phyloP scores from a whole-genome alignment of 2,113 vertebrate genomes.

The Chlorodrepanis virens region DNA sequence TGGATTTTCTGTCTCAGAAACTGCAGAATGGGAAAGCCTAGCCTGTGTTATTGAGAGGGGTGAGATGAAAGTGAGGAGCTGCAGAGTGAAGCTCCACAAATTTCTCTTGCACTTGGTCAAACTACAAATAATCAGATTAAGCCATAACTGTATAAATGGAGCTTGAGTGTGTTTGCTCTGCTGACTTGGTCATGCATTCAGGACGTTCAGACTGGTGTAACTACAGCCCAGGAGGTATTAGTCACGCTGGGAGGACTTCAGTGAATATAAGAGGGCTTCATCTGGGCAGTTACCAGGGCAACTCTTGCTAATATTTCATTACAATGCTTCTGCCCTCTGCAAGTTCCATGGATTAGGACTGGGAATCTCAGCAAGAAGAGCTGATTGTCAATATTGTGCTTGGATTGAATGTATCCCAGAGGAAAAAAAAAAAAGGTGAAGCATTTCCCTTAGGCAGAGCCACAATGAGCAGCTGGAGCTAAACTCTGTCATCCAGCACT shows the following conservation, averaged over 20 bases:
- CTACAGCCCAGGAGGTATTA: slow-evolving; percentile 57
- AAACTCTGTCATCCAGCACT: not conserved
- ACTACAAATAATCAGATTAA: slow-evolving; percentile 64
- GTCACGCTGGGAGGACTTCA: slow-evolving; percentile 51
- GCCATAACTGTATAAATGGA: slow-evolving; percentile 57
- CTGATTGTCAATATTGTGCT: slow-evolving; percentile 49
- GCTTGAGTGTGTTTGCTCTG: slow-evolving; percentile 58
- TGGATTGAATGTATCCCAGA: slow-evolving; percentile 9
- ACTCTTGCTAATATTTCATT: slow-evolving; percentile 69
- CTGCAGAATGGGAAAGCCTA: not conserved
- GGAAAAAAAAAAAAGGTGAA: not conserved
- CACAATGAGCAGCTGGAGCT: not conserved
- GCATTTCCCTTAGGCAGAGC: not conserved
- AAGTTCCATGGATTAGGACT: slow-evolving; percentile 34
- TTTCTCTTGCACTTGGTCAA: slow-evolving; percentile 2
- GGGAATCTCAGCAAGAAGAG: slow-evolving; percentile 59
- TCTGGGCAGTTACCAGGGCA: slow-evolving; percentile 71
- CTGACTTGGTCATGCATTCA: slow-evolving; percentile 54
- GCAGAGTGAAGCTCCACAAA: not conserved
- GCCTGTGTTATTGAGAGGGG: not conserved
- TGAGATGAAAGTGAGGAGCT: slow-evolving; percentile 17
- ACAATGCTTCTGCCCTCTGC: slow-evolving; percentile 39
- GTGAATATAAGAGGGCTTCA: slow-evolving; percentile 64
- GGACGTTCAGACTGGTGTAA: slow-evolving; percentile 32
- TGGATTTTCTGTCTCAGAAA: not conserved